Percentiles rank a stretch among this genome's conserved stretches.
Evolutionary conservation across 2,888 invertebrate species (phyloP).

Genomic region (Omphaloscelis lunosa): DNA sequence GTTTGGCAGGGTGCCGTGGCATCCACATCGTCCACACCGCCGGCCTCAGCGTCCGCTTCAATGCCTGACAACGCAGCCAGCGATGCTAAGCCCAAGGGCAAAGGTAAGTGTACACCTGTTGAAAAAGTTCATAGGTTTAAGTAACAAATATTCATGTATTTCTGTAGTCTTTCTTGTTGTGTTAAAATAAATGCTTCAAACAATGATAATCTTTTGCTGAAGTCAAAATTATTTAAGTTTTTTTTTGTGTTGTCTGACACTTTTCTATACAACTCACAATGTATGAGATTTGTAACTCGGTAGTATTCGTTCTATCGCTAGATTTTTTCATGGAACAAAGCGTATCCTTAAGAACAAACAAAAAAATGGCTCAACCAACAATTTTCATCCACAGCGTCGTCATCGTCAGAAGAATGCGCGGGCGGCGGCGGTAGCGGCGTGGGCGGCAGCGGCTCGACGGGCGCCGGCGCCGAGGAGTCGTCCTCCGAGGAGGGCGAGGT

Average conservation of each 20-base stretch:
- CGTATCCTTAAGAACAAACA: no score
- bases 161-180: not conserved
- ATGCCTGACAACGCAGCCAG: slow-evolving; percentile 87
- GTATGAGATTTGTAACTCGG: not conserved
- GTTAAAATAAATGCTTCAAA: not conserved
- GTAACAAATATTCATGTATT: not conserved
- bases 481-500: slow-evolving; percentile 97
- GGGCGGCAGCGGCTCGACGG: slow-evolving; percentile 79
- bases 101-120: slow-evolving; percentile 67
- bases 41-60: slow-evolving; percentile 84
- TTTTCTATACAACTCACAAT: no score
- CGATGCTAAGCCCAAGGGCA: slow-evolving; percentile 88
- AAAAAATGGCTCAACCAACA: not conserved
- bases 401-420: slow-evolving; percentile 83
- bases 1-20: slow-evolving; percentile 86
- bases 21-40: slow-evolving; percentile 88
- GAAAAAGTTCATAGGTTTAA: not conserved
- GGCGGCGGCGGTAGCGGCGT: slow-evolving; percentile 73
- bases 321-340: not conserved
- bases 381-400: slow-evolving; percentile 72
- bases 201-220: not conserved
- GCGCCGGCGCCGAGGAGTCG: slow-evolving; percentile 84
- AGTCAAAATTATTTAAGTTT: not conserved
- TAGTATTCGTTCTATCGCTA: not conserved
- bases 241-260: not conserved